Evolutionary conservation across 2,888 invertebrate species (phyloP).

Genomic region (Artemia sinica): DNA sequence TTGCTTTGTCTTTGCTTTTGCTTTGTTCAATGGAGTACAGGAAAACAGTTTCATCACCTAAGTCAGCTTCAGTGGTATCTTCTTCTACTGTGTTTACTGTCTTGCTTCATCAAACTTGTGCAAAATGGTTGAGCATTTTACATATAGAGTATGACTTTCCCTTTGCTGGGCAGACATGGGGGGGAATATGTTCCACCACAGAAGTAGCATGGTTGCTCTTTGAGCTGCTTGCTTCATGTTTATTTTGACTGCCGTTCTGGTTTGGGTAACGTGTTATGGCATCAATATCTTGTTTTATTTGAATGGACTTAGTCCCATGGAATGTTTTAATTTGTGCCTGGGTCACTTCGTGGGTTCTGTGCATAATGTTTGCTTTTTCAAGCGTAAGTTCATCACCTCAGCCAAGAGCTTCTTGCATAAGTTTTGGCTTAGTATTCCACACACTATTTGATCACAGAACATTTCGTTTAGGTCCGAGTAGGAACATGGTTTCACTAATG

Average conservation of each 20-base stretch:
- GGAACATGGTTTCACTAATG: neutral
- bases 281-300: neutral
- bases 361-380: neutral
- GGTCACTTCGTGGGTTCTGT: neutral
- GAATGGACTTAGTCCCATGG: neutral
- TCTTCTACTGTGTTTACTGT: no score
- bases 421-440: neutral
- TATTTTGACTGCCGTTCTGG: neutral
- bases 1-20: no score
- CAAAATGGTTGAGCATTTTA: no score
- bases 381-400: neutral
- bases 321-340: neutral
- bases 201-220: slow-evolving; percentile 8
- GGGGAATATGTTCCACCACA: neutral
- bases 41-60: no score
- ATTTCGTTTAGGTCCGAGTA: neutral
- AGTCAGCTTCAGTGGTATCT: no score
- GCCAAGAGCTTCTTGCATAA: neutral
- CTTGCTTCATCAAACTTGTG: no score
- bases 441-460: neutral
- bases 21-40: no score
- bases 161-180: neutral
- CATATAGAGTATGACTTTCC: neutral
- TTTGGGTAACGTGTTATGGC: slow-evolving; percentile 4
- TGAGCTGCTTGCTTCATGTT: neutral